These are phyloP conservation scores for Myotis daubentonii DNA, from an alignment of 2,797 vertebrate species.

Conservation along the genomic window DNA sequence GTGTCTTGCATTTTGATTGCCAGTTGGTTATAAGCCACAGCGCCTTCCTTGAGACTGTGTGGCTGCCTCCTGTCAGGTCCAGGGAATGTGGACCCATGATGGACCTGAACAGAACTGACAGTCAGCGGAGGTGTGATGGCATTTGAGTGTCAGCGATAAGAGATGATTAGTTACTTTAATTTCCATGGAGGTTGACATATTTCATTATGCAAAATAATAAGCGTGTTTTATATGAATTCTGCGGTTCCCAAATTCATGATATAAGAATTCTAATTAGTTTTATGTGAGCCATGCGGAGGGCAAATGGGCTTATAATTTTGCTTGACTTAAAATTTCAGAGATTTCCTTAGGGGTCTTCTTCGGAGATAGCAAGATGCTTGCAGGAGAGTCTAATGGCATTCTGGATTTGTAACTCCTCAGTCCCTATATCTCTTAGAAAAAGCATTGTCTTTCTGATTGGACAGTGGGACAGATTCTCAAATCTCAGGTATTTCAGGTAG, in stretches of 20 bases:
- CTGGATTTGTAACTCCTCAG: neutral
- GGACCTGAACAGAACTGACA: neutral
- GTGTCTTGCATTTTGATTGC: neutral
- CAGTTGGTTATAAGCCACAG: neutral
- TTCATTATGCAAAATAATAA: constrained; percentile 74
- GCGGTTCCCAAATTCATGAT: constrained; percentile 49
- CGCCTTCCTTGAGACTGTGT: neutral
- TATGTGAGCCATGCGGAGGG: constrained; percentile 43
- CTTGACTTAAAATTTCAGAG: constrained; percentile 69
- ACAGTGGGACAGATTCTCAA: neutral
- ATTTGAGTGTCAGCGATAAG: constrained; percentile 68
- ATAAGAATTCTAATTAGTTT: constrained; percentile 69
- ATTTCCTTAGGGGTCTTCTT: constrained; percentile 49
- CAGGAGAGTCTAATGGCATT: constrained; percentile 25
- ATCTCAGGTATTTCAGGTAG: neutral
- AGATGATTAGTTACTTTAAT: constrained; percentile 62
- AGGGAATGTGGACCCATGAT: neutral
- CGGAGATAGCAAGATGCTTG: neutral
- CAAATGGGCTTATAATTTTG: constrained; percentile 66
- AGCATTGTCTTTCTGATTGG: constrained; percentile 1
- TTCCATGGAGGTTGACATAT: constrained; percentile 55
- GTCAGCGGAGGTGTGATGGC: neutral
- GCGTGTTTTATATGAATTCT: constrained; percentile 64
- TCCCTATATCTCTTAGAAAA: neutral
- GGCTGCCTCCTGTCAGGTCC: constrained; percentile 48